Evolutionary conservation across 2,888 invertebrate species (phyloP), one percentile per base, ranked within the genome.

Genomic region (Chymomyza amoena): DNA sequence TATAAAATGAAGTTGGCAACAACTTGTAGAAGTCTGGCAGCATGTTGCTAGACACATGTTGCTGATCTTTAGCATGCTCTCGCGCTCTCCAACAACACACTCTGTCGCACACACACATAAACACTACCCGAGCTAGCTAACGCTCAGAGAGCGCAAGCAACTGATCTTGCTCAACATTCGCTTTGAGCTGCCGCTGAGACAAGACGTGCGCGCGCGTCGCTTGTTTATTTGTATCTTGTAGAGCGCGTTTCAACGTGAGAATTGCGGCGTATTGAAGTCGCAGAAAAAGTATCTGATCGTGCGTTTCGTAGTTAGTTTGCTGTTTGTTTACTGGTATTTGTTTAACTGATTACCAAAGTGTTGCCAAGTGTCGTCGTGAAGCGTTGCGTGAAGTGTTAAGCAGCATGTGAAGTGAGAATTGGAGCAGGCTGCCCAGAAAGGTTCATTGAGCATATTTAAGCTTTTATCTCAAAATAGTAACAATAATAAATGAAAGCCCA

Each of bases 321-420:
- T 76, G 70, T 75, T 78, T 83, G 73, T 87, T 83, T 83, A 6
- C 51, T 51, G 36, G 9, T 66, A 54, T 56, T 66, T 66, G 72
- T 73, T 75, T 72, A 77, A 80, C 84, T 87, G 84, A 85, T 85
- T 85, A 78, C 72, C 70, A 64, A 71, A 85, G 84, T 85, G 86
- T 66, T 75, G 51, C 61, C 32, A 18, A 15, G 39, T 39, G 72
- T 69, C 64, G 62, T 54, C 32, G 32, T 32, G 32, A 68, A 76
- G 75, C 77, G 76, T 73, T 79, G 78, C 77, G 75, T 72, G 70
- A 75, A 73, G 68, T 76, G 72, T 45, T 45, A 45, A 45, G 39
- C 39, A 45, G 39, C 39, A 45, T 45, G 39, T 70, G 76, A 73
- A 78, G 15, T 54, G 54, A 54, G 54, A 45, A 76, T 80, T 67